A percentile compares a stretch with the other conserved stretches of the same genome.
These are phyloP conservation scores for Chrysolina americana DNA, from an alignment of 2,888 invertebrate species.

Conservation along the genomic window DNA sequence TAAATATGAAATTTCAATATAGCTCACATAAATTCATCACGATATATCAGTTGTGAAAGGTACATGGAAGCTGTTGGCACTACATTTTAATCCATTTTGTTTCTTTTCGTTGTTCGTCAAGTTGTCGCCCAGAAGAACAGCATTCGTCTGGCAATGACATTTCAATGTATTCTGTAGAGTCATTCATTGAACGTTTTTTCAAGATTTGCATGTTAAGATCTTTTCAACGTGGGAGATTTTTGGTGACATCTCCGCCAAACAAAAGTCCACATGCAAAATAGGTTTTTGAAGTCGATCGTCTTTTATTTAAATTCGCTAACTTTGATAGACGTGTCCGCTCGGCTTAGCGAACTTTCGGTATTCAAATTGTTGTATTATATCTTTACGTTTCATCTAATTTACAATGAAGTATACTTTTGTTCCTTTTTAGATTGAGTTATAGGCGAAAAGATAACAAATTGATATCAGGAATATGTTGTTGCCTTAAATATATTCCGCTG, in stretches of 20 bases:
- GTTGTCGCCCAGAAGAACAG: conserved; percentile 59
- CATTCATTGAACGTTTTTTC: conserved; percentile 53
- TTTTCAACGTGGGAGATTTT: conserved; percentile 66
- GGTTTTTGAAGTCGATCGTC: conserved; percentile 59
- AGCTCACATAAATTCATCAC: conserved; percentile 57
- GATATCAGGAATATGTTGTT: conserved; percentile 57
- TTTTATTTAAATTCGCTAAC: conserved; percentile 64
- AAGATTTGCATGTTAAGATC: conserved; percentile 62
- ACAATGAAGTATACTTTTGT: conserved; percentile 63
- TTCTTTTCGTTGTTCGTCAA: conserved; percentile 62
- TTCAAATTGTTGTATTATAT: conserved; percentile 63
- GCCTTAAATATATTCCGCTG: background rate
- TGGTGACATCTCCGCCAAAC: conserved; percentile 56
- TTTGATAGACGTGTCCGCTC: conserved; percentile 66
- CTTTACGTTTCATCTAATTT: conserved; percentile 64
- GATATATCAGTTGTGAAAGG: conserved; percentile 48
- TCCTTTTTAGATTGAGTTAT: conserved; percentile 66
- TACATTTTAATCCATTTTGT: conserved; percentile 53
- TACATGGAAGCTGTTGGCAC: conserved; percentile 57
- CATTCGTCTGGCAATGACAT: conserved; percentile 56
- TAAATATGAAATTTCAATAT: conserved; percentile 50
- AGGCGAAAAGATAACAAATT: conserved; percentile 67
- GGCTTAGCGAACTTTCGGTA: conserved; percentile 61
- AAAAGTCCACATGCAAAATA: conserved; percentile 62
- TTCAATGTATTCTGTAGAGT: conserved; percentile 58